phyloP scores from a whole-genome alignment of 2,888 invertebrate genomes.

The Asteroscopus sphinx region DNA sequence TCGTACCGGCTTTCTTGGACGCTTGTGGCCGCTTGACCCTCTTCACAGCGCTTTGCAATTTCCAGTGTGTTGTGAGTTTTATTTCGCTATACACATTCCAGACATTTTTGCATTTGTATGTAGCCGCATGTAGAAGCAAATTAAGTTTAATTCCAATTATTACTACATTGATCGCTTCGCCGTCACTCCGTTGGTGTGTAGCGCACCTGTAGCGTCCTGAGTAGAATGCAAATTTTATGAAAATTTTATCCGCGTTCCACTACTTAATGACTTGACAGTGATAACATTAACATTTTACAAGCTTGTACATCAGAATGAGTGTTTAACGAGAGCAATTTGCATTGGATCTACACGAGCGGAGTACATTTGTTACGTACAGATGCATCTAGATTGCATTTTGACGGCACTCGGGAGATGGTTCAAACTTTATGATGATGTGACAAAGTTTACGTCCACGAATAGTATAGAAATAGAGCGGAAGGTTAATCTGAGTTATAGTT shows the following conservation, averaged over 20 bases:
- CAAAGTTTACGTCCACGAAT: conserved; percentile 1
- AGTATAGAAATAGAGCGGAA: not conserved
- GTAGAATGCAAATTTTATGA: conserved; percentile 63
- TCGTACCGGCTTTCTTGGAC: too few species aligned
- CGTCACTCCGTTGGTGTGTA: too few species aligned
- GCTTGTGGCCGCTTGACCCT: too few species aligned
- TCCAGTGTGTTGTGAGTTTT: too few species aligned
- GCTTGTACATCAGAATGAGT: conserved; percentile 36
- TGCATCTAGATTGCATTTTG: conserved; percentile 48
- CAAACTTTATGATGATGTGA: not conserved
- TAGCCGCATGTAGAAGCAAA: too few species aligned
- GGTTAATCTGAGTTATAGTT: not conserved
- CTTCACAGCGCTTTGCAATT: too few species aligned
- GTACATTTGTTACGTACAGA: conserved; percentile 42
- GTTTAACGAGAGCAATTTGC: conserved; percentile 52
- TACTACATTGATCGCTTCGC: too few species aligned
- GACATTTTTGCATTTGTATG: too few species aligned
- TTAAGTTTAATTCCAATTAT: too few species aligned
- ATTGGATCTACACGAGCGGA: conserved; percentile 38
- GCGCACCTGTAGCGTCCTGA: too few species aligned
- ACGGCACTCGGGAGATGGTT: conserved; percentile 1
- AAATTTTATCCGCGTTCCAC: conserved; percentile 50
- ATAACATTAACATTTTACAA: conserved; percentile 73
- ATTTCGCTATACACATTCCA: too few species aligned
- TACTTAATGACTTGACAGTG: conserved; percentile 59